phyloP scores from a whole-genome alignment of 2,797 vertebrate species.

The Myotis findleyi region DNA sequence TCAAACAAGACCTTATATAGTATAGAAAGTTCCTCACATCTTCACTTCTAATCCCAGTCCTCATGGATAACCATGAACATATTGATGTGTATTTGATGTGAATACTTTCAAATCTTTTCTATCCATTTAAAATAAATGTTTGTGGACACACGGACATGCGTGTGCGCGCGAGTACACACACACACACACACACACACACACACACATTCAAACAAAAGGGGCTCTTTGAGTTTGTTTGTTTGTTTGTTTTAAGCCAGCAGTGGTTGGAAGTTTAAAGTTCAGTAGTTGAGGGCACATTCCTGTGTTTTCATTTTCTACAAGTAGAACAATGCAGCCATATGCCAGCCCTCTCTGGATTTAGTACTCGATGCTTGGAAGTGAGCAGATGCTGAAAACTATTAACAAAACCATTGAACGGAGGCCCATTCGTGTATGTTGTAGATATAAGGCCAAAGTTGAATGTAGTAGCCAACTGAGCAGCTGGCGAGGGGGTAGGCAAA shows the following conservation, averaged over 20 bases:
- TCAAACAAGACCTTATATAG: constrained; percentile 14
- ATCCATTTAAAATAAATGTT: not conserved
- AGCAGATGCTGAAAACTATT: constrained; percentile 72
- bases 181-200: not conserved
- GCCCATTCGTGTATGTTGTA: constrained; percentile 50
- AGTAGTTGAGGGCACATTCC: constrained; percentile 8
- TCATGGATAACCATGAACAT: not conserved
- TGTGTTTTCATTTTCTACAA: constrained; percentile 57
- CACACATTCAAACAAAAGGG: not conserved
- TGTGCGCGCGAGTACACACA: not conserved
- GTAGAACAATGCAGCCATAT: constrained; percentile 64
- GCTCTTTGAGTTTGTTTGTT: not conserved
- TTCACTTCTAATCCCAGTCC: not conserved
- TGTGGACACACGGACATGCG: not conserved
- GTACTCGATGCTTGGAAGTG: constrained; percentile 61
- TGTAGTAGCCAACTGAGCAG: constrained; percentile 64
- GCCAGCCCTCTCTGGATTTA: constrained; percentile 61
- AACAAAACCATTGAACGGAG: constrained; percentile 56
- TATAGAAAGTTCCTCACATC: not conserved
- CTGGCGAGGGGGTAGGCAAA: constrained; percentile 46
- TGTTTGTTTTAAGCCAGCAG: constrained; percentile 31
- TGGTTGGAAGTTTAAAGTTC: constrained; percentile 49
- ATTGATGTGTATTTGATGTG: not conserved
- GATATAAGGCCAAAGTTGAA: constrained; percentile 65
- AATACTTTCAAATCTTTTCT: constrained; percentile 57